Evolutionary conservation across 2,888 invertebrate genomes (phyloP), one percentile per base, ranked within the genome.

Genomic region (Altica lythri): DNA sequence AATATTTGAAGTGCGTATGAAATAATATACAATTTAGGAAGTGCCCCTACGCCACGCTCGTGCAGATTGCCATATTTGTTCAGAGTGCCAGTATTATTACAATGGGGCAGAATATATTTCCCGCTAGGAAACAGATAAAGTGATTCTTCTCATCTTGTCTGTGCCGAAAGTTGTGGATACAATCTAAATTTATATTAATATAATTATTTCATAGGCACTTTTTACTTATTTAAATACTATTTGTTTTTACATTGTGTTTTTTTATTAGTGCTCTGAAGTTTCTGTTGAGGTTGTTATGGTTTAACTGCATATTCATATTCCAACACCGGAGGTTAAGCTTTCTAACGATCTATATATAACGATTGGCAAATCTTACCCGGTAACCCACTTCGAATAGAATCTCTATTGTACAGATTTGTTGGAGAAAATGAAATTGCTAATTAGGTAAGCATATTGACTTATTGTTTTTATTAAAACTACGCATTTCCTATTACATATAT

Each of bases 341-440:
- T 99, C 92, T 98, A 98, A 74, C 99, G 99, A 82, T 98, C 97
- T 80, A 97, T 99, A 75, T 99, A 99, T 79, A 98, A 99, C 79
- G 99, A 99, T 79, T 99, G 99, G 99, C 95, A 98, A 80, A 81
- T 96, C 59, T 83, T 99, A 75, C 94, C 95, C 59, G 98, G 98
- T 67, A 95, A 99, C 78, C 96, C 97, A 63, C 79, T 86, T 75
- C 97, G 98, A 67, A 46, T 79, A 13, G 79, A 82, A 68, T 80
- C 82, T 75, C 64, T 68, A 88, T 93, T 71, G 91, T 93, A 53
- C 88, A 89, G 83, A 89, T 89, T n/a, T n/a, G n/a, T n/a, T n/a
- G n/a, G n/a, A n/a, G n/a, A n/a, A n/a, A n/a, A n/a, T n/a, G n/a
- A n/a, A n/a, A n/a, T n/a, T n/a, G n/a, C n/a, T n/a, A n/a, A n/a